A percentile compares a stretch with the other conserved stretches of the same genome.
These are phyloP conservation scores for Nezara viridula DNA, from an alignment of 2,888 invertebrate species.

Conservation along the genomic window DNA sequence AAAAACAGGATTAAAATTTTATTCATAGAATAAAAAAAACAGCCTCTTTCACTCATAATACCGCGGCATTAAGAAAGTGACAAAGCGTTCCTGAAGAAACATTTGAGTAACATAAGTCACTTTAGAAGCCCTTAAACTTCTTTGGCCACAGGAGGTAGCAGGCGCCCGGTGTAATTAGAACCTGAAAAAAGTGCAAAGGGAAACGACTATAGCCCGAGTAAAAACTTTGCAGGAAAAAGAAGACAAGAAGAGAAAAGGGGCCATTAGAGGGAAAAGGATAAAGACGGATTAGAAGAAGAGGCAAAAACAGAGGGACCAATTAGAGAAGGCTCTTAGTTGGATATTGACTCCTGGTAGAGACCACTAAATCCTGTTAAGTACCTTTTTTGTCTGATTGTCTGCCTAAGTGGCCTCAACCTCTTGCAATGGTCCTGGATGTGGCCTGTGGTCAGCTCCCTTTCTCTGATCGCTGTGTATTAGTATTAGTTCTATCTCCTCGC, in stretches of 20 bases:
- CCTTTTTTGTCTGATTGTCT: slow-evolving; percentile 40
- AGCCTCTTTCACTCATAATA: background rate
- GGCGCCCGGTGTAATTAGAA: slow-evolving; percentile 19
- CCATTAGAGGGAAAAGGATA: slow-evolving; percentile 13
- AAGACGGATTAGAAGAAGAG: slow-evolving; percentile 33
- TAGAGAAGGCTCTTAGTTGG: background rate
- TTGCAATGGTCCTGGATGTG: background rate
- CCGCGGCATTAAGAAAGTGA: background rate
- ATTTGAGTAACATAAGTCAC: slow-evolving; percentile 27
- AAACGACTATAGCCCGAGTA: background rate
- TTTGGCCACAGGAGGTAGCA: background rate
- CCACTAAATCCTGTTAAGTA: slow-evolving; percentile 24
- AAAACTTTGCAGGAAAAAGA: background rate
- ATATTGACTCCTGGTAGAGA: background rate
- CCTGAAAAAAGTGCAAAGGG: background rate
- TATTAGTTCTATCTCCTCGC: background rate
- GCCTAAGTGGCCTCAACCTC: background rate
- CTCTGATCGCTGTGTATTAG: background rate
- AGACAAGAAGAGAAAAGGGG: background rate
- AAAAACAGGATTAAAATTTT: background rate
- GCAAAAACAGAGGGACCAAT: slow-evolving; percentile 3
- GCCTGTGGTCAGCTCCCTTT: background rate
- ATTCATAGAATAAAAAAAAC: background rate
- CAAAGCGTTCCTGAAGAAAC: slow-evolving; percentile 15
- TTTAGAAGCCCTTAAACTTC: slow-evolving; percentile 31